A percentile compares a stretch with the other conserved stretches of the same genome.
Evolutionary conservation across 2,888 invertebrate species (phyloP).

Genomic region (Trissolcus brochymenae): DNA sequence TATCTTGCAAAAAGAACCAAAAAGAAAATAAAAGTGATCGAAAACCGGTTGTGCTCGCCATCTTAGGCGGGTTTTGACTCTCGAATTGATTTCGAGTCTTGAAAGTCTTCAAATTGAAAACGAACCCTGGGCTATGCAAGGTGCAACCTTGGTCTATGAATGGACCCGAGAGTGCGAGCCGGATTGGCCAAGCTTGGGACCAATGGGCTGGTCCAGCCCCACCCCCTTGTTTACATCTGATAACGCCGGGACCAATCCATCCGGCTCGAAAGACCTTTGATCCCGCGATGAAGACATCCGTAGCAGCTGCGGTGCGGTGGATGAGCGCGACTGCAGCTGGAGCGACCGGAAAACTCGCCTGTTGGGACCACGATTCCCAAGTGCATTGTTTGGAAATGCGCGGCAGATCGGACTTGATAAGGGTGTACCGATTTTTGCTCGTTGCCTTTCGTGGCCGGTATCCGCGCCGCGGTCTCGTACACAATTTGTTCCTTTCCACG

Average conservation of each 20-base stretch:
- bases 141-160: conserved; percentile 64
- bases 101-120: too few species aligned
- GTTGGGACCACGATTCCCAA: conserved; percentile 60
- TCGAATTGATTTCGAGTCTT: too few species aligned
- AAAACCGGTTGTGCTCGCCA: too few species aligned
- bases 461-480: conserved; percentile 68
- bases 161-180: conserved; percentile 67
- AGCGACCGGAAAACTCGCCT: too few species aligned
- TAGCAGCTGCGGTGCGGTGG: not conserved
- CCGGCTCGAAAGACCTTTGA: conserved; percentile 22
- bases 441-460: conserved; percentile 63
- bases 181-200: conserved; percentile 69
- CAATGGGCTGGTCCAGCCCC: conserved; percentile 63
- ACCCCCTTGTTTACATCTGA: conserved; percentile 49
- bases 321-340: too few species aligned
- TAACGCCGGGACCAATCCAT: conserved; percentile 14
- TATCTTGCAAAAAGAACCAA: not conserved
- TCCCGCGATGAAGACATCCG: conserved; percentile 1
- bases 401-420: conserved; percentile 64
- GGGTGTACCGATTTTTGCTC: conserved; percentile 62
- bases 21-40: not conserved
- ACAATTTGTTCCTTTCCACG: conserved; percentile 72
- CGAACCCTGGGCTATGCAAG: too few species aligned
- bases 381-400: conserved; percentile 75
- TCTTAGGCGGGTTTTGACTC: too few species aligned